These are phyloP conservation scores for Furcifer pardalis DNA, from an alignment of 2,797 vertebrate species.

Conservation along the genomic window DNA sequence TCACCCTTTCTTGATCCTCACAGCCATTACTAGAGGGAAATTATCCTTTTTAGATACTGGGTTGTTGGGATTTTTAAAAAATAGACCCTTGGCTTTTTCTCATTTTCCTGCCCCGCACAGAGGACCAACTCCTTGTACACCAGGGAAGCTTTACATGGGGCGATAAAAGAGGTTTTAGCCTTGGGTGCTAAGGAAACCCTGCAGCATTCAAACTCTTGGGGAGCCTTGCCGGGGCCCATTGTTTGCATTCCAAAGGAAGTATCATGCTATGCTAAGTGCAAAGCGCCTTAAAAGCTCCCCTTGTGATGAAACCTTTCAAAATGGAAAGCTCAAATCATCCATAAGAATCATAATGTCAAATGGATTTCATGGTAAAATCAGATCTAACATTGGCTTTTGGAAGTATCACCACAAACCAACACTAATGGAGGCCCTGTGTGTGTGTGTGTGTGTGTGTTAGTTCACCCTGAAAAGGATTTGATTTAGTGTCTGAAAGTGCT, in stretches of 20 bases:
- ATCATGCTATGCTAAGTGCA: slow-evolving; percentile 67
- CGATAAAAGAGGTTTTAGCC: slow-evolving; percentile 67
- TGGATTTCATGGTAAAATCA: slow-evolving; percentile 77
- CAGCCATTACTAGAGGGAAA: slow-evolving; percentile 19
- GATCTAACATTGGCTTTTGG: slow-evolving; percentile 72
- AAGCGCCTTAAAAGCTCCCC: slow-evolving; percentile 66
- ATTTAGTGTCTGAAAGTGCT: slow-evolving; percentile 66
- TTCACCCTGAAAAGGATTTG: slow-evolving; percentile 64
- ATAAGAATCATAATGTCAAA: slow-evolving; percentile 77
- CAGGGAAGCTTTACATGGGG: slow-evolving; percentile 58
- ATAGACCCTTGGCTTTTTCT: neutral
- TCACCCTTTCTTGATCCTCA: slow-evolving; percentile 28
- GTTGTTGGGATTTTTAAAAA: slow-evolving; percentile 1
- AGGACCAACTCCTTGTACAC: slow-evolving; percentile 38
- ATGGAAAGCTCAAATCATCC: slow-evolving; percentile 61
- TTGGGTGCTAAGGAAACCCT: slow-evolving; percentile 62
- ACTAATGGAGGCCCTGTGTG: slow-evolving; percentile 54
- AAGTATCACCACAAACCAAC: slow-evolving; percentile 55
- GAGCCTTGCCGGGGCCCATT: slow-evolving; percentile 66
- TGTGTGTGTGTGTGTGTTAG: slow-evolving; percentile 13
- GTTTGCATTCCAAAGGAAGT: slow-evolving; percentile 73
- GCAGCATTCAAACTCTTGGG: slow-evolving; percentile 53
- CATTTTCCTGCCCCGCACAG: slow-evolving; percentile 10
- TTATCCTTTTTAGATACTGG: slow-evolving; percentile 17
- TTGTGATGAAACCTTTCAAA: slow-evolving; percentile 76